These are phyloP conservation scores for Bos javanicus DNA, from an alignment of 2,113 vertebrate species.

Conservation along the genomic window DNA sequence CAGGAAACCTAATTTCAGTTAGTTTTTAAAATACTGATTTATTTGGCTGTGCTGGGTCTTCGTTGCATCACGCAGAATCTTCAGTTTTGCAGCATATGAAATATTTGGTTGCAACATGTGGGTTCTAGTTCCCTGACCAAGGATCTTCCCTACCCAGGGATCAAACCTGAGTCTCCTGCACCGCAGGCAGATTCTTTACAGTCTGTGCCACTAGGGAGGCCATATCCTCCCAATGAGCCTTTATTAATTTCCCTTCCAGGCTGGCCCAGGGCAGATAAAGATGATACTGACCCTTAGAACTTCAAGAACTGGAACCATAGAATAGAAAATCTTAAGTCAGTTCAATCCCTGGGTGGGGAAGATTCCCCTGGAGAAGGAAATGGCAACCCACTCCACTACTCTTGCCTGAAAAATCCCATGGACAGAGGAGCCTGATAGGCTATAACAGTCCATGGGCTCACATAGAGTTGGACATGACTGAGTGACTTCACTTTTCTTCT, in stretches of 20 bases:
- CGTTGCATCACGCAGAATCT: background rate
- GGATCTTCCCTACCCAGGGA: background rate
- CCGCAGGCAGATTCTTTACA: background rate
- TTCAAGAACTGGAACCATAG: background rate
- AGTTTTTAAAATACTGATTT: background rate
- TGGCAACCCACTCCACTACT: background rate
- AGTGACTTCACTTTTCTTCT: background rate
- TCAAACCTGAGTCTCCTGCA: background rate
- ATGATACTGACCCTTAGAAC: background rate
- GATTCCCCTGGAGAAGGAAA: background rate
- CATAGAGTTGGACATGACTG: background rate
- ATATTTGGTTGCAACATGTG: background rate
- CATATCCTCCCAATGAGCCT: background rate
- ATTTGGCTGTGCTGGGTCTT: background rate
- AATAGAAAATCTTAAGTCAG: background rate
- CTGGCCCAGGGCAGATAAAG: background rate
- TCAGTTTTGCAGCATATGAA: background rate
- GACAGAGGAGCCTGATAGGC: background rate
- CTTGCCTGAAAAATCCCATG: background rate
- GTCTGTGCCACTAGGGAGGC: background rate
- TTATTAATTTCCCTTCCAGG: background rate
- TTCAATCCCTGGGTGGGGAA: accelerated
- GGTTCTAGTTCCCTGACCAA: background rate
- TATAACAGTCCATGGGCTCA: background rate
- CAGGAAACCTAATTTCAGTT: background rate